Evolutionary conservation across 2,888 invertebrate genomes (phyloP).

Genomic region (Leptopilina myrica): DNA sequence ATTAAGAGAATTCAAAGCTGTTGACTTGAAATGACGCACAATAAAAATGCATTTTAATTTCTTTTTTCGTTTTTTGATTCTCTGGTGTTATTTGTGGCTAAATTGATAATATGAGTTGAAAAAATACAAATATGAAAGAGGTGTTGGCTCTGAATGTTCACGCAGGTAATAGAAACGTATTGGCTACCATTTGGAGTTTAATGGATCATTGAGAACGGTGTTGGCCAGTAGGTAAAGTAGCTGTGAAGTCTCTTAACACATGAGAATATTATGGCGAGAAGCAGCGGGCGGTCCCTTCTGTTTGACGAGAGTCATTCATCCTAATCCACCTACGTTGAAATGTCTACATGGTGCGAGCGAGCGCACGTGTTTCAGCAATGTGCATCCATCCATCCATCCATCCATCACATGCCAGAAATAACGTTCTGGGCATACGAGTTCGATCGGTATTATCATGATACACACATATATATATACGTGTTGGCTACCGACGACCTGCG

Average conservation of each 20-base stretch:
- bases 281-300: slow-evolving; percentile 75
- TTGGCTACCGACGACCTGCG: slow-evolving; percentile 24
- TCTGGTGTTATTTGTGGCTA: not conserved
- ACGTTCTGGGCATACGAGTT: slow-evolving; percentile 52
- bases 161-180: not conserved
- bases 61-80: not conserved
- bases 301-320: slow-evolving; percentile 77
- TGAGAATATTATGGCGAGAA: slow-evolving; percentile 74
- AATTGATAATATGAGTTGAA: no score
- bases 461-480: not conserved
- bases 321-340: slow-evolving; percentile 75
- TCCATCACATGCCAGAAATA: slow-evolving; percentile 73
- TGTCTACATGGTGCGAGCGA: slow-evolving; percentile 60
- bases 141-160: not conserved
- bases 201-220: slow-evolving; percentile 47
- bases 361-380: slow-evolving; percentile 67
- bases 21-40: slow-evolving; percentile 24
- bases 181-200: not conserved
- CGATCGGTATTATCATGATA: slow-evolving; percentile 39
- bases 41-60: slow-evolving; percentile 2
- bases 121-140: no score
- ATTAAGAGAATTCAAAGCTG: slow-evolving; percentile 32
- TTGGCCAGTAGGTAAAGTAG: slow-evolving; percentile 69
- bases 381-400: slow-evolving; percentile 67
- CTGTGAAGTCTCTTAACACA: slow-evolving; percentile 67